Evolutionary conservation across 2,888 invertebrate species (phyloP).

Genomic region (Ceriagrion tenellum): DNA sequence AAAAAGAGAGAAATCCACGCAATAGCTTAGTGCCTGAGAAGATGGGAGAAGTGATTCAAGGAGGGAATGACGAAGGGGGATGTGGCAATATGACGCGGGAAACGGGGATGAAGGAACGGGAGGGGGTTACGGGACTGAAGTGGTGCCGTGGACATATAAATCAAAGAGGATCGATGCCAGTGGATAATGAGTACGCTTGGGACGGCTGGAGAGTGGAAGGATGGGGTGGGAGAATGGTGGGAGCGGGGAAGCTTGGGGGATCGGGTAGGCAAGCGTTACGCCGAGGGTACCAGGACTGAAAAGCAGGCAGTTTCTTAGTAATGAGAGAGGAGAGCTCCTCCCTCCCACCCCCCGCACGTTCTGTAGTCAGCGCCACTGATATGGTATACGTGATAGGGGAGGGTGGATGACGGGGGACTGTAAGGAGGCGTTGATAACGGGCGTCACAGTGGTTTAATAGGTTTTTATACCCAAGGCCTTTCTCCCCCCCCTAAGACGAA

Average conservation of each 20-base stretch:
- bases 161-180: constrained; percentile 58
- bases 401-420: neutral
- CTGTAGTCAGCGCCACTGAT: neutral
- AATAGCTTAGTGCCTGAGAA: neutral
- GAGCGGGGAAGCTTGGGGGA: neutral
- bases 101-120: neutral
- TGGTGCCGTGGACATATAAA: constrained; percentile 43
- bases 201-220: neutral
- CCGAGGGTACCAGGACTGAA: neutral
- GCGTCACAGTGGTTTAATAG: constrained; percentile 2
- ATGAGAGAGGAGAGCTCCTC: neutral
- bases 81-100: neutral
- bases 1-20: too few relatives aligned
- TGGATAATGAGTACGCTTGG: constrained; percentile 59
- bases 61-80: neutral
- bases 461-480: constrained; percentile 9
- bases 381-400: neutral
- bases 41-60: neutral
- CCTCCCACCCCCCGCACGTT: too few relatives aligned
- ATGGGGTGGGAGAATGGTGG: neutral
- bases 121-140: neutral
- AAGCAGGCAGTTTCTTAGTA: neutral
- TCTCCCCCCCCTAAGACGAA: neutral
- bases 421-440: neutral
- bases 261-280: neutral